Conservation (phyloP, 2,113 vertebrate species). For the Eidolon helvum region DNA sequence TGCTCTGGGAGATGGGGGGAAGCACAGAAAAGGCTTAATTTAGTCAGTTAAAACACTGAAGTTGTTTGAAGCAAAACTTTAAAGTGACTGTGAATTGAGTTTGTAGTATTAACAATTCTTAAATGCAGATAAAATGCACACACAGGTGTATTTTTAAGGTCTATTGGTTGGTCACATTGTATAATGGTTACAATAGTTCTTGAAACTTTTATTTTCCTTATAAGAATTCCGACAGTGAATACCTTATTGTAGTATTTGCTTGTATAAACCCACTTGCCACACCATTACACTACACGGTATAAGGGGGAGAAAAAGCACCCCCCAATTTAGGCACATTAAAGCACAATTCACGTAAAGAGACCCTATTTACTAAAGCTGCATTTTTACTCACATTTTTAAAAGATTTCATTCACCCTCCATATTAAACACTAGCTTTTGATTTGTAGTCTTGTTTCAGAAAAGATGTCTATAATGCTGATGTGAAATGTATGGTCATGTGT, state of each 20-base stretch:
- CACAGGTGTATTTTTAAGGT: constrained; percentile 70
- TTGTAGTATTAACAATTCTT: constrained; percentile 65
- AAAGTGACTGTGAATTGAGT: constrained; percentile 79
- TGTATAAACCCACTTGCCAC: rapidly evolving
- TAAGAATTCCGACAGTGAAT: not conserved
- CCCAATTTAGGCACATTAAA: not conserved
- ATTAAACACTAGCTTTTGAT: not conserved
- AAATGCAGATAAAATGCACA: constrained; percentile 71
- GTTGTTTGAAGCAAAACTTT: constrained; percentile 84
- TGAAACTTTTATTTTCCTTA: constrained; percentile 23
- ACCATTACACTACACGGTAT: not conserved
- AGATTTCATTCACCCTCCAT: not conserved
- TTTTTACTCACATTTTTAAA: not conserved
- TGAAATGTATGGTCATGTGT: not conserved
- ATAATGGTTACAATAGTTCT: constrained; percentile 42
- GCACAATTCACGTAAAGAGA: not conserved
- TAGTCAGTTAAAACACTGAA: constrained; percentile 83
- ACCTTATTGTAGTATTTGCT: not conserved
- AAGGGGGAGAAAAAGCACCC: rapidly evolving
- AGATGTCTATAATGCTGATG: not conserved
- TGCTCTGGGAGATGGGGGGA: constrained; percentile 85
- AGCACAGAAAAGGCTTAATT: constrained; percentile 86
- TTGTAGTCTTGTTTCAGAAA: not conserved
- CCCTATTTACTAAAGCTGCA: not conserved
- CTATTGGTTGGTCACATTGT: constrained; percentile 38